Conservation (phyloP, 2,797 vertebrate species). For the Catharus ustulatus region DNA sequence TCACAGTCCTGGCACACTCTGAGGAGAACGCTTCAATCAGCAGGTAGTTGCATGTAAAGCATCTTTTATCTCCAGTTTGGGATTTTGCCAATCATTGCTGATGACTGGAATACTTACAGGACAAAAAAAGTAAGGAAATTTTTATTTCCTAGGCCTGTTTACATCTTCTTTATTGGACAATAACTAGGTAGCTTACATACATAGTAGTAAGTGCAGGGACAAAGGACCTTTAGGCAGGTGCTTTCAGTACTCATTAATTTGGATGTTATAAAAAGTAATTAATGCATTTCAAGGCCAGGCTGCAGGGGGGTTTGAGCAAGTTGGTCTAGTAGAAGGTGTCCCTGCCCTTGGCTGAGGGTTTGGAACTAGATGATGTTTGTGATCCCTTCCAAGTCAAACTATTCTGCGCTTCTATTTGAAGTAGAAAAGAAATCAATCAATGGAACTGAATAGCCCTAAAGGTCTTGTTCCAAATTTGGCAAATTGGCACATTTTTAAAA, state of each 20-base stretch:
- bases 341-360: neutral
- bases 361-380: neutral
- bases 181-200: neutral
- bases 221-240: neutral
- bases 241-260: neutral
- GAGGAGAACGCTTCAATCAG: neutral
- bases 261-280: neutral
- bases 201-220: neutral
- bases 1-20: neutral
- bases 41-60: neutral
- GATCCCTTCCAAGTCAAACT: neutral
- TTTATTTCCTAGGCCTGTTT: neutral
- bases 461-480: neutral
- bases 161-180: neutral
- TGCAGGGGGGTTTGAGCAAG: neutral
- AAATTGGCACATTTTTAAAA: neutral
- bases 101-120: neutral
- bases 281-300: neutral
- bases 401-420: neutral
- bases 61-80: neutral
- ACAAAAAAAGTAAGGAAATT: neutral
- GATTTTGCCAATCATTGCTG: neutral
- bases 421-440: neutral
- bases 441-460: neutral
- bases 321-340: neutral